phyloP scores from a whole-genome alignment of 2,113 vertebrate species.

The Pelusios castaneus region DNA sequence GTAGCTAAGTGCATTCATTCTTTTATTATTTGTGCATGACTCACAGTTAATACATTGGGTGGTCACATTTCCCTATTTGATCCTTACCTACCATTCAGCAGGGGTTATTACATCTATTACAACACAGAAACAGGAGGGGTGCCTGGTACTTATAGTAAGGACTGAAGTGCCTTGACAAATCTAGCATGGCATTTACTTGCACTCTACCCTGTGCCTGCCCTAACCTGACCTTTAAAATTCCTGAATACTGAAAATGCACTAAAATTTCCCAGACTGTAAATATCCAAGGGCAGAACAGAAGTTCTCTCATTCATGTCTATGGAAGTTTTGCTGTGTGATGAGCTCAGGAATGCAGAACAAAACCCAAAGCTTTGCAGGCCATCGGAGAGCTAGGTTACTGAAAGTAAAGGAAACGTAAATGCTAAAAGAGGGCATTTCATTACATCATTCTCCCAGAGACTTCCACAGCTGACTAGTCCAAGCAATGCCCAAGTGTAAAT shows the following conservation, averaged over 20 bases:
- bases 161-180: not conserved
- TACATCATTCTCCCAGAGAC: not conserved
- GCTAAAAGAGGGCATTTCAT: not conserved
- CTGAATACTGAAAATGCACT: not conserved
- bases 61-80: not conserved
- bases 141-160: not conserved
- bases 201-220: not conserved
- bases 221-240: not conserved
- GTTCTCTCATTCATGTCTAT: not conserved
- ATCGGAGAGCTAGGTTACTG: not conserved
- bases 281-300: accelerated
- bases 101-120: not conserved
- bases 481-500: not conserved
- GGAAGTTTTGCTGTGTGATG: accelerated
- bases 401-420: not conserved
- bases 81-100: not conserved
- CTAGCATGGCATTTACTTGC: not conserved
- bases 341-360: not conserved
- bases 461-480: not conserved
- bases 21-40: not conserved
- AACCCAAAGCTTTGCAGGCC: not conserved
- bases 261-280: not conserved
- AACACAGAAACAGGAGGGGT: not conserved
- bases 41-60: not conserved
- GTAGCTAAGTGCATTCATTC: not conserved